A percentile compares a stretch with the other conserved stretches of the same genome.
These are phyloP conservation scores for Baryphthengus martii DNA, from an alignment of 2,113 vertebrate species.

Conservation along the genomic window DNA sequence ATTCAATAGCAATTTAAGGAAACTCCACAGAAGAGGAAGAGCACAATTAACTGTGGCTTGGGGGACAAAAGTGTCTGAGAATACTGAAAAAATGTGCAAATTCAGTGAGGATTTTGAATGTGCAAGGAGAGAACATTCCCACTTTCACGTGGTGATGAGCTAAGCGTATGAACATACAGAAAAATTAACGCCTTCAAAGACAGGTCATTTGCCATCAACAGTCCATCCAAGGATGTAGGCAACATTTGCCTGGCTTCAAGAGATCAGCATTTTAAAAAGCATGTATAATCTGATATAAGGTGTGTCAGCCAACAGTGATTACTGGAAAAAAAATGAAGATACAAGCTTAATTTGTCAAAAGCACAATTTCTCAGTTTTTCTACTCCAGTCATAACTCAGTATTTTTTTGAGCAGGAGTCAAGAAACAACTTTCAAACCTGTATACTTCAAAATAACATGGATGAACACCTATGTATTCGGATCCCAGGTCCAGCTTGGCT, in stretches of 20 bases:
- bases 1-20: neutral
- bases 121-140: neutral
- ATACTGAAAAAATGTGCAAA: neutral
- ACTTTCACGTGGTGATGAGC: neutral
- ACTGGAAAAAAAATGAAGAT: neutral
- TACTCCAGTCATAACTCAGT: neutral
- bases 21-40: neutral
- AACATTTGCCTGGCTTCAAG: neutral
- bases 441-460: neutral
- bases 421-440: neutral
- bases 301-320: neutral
- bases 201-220: neutral
- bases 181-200: neutral
- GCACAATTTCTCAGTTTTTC: neutral
- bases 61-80: neutral
- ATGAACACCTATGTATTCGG: neutral
- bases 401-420: neutral
- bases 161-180: neutral
- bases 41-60: neutral
- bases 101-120: neutral
- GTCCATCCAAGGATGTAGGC: neutral
- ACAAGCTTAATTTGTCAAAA: neutral
- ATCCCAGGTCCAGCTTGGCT: neutral
- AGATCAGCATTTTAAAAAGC: neutral
- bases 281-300: neutral